These are phyloP conservation scores for Erebia palarica DNA, from an alignment of 2,888 invertebrate genomes.

Conservation along the genomic window DNA sequence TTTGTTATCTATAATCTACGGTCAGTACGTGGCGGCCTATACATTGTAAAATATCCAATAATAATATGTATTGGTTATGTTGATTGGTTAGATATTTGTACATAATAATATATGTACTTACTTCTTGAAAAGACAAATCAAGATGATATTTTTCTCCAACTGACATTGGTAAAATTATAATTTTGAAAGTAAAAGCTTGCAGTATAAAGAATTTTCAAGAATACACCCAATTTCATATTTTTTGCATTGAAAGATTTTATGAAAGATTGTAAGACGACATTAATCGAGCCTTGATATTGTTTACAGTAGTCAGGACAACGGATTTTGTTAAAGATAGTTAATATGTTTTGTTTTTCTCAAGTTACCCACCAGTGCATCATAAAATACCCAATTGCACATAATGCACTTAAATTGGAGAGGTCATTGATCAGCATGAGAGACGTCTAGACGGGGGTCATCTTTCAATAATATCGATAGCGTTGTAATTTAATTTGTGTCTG, in stretches of 20 bases:
- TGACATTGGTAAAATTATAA: too few species aligned
- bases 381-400: slow-evolving; percentile 4
- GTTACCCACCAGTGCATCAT: background rate
- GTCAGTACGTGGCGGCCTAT: background rate
- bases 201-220: too few species aligned
- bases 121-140: too few species aligned
- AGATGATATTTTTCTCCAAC: too few species aligned
- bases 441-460: slow-evolving; percentile 23
- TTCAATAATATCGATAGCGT: slow-evolving; percentile 29
- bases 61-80: background rate
- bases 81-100: too few species aligned
- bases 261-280: background rate
- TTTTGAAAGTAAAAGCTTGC: too few species aligned
- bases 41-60: background rate
- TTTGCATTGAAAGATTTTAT: too few species aligned
- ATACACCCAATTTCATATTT: too few species aligned
- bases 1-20: slow-evolving; percentile 7
- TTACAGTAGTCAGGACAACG: background rate
- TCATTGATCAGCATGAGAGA: slow-evolving; percentile 12
- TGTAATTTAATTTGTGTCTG: slow-evolving; percentile 24
- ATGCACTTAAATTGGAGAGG: slow-evolving; percentile 6
- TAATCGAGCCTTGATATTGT: background rate
- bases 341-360: background rate
- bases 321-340: background rate
- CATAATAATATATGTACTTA: too few species aligned